These are phyloP conservation scores for Belonocnema kinseyi DNA, from an alignment of 1,140 invertebrate genomes.

Conservation along the genomic window DNA sequence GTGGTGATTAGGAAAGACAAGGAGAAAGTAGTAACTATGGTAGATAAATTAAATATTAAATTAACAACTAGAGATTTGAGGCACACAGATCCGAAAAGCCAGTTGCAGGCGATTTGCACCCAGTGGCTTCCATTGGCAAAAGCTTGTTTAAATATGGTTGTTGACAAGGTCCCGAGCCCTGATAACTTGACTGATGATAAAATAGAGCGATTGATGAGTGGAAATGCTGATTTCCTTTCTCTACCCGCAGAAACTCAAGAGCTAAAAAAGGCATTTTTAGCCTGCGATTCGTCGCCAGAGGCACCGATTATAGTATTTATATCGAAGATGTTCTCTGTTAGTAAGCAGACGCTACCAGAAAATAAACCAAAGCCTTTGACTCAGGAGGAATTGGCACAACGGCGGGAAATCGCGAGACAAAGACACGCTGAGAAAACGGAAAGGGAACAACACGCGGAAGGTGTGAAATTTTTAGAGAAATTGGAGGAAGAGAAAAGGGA, in stretches of 20 bases:
- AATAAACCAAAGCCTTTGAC: conserved; percentile 85
- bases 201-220: conserved; percentile 76
- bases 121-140: conserved; percentile 93
- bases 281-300: conserved; percentile 81
- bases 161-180: conserved; percentile 88
- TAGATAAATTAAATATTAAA: conserved; percentile 88
- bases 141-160: conserved; percentile 88
- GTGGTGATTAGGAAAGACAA: conserved; percentile 87
- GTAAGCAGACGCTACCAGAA: conserved; percentile 82
- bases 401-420: conserved; percentile 83
- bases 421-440: conserved; percentile 76
- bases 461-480: conserved; percentile 67
- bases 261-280: conserved; percentile 86
- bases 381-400: conserved; percentile 83
- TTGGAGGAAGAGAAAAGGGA: conserved; percentile 44
- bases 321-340: conserved; percentile 96
- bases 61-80: conserved; percentile 86
- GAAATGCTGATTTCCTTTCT: conserved; percentile 81
- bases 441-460: conserved; percentile 41
- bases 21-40: conserved; percentile 87
- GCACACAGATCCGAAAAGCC: conserved; percentile 85
- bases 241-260: conserved; percentile 83
- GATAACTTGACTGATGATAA: conserved; percentile 86
- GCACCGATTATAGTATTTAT: conserved; percentile 92
- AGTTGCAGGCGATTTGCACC: conserved; percentile 87